Evolutionary conservation across 2,113 vertebrate species (phyloP), one percentile per base, ranked within the genome.

Genomic region (Cettia cetti): DNA sequence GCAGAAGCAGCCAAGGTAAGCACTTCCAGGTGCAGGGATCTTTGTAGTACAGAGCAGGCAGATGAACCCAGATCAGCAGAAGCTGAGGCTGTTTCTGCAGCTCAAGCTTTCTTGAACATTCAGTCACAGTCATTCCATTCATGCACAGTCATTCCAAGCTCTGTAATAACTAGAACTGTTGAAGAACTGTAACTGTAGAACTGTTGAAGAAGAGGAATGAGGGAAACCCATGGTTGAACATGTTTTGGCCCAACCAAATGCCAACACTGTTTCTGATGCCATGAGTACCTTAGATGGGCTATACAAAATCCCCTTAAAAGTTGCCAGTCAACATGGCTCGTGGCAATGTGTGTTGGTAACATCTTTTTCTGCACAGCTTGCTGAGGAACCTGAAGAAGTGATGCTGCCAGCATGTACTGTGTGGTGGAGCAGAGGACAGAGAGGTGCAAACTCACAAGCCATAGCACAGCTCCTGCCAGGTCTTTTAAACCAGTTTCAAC

Each of bases 341-440:
- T 64, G 42, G 21, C 57, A 49, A 35, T 49, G 42, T 72, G 21
- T 72, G 9, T 57, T 42, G 31, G 21, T 33, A 33, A 49, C 42
- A 72, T 10, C 4, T 47, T 68, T 52, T 75, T n/a, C 61, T 68
- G 45, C 39, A 40, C 45, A 60, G 61, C 45, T 53, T 82, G 61
- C 24, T n/a, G 53, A 53, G 24, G 24, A 59, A 24, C 2, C 61
- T 60, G 53, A 60, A n/a, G 44, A 59, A 60, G n/a, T 89, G 45
- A 52, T 68, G 45, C 45, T 82, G 78, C 30, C 45, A 60, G 53
- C 0, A 0, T n/a, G 15, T 24, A 24, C 6, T 0, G 0, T 30
- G 20, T 45, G 28, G 14, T 60, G 7, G 44, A 59, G 33, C 37
- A 24, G 22, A 37, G 56, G 40, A 35, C 40, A 65, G 42, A 59